These are phyloP conservation scores for Pachyseris speciosa DNA, from an alignment of 64 coral and sea anemone genomes.

Conservation along the genomic window DNA sequence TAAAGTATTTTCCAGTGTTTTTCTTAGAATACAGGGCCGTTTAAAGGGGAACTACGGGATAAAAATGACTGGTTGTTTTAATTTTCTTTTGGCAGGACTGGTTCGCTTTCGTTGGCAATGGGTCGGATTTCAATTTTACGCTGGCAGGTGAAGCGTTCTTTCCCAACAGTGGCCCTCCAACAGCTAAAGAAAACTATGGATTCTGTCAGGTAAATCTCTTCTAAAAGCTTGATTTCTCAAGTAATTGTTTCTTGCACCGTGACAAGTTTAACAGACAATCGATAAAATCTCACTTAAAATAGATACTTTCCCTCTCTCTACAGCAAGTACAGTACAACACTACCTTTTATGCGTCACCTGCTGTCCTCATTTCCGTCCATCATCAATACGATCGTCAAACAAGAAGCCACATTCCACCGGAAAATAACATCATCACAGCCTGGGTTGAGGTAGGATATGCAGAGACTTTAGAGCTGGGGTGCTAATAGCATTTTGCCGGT, in stretches of 20 bases:
- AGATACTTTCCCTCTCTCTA: neutral
- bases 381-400: neutral
- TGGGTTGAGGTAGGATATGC: neutral
- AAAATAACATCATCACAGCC: slow-evolving; percentile 3
- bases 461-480: no score
- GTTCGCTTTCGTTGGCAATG: neutral
- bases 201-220: neutral
- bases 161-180: neutral
- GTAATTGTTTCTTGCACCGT: no score
- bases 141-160: neutral
- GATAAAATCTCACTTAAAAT: no score
- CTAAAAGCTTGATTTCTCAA: no score
- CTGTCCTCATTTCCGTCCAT: neutral
- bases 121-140: neutral
- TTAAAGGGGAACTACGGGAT: no score
- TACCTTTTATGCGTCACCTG: neutral
- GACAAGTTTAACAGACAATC: no score
- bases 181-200: neutral
- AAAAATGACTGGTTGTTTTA: no score
- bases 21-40: no score
- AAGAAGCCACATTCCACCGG: neutral
- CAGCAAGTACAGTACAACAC: neutral
- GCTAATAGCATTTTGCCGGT: no score
- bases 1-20: no score
- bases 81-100: neutral